Percentiles rank a stretch among this genome's conserved stretches.
Conservation (phyloP, 1,140 invertebrate species). For the Zaprionus vittiger region DNA sequence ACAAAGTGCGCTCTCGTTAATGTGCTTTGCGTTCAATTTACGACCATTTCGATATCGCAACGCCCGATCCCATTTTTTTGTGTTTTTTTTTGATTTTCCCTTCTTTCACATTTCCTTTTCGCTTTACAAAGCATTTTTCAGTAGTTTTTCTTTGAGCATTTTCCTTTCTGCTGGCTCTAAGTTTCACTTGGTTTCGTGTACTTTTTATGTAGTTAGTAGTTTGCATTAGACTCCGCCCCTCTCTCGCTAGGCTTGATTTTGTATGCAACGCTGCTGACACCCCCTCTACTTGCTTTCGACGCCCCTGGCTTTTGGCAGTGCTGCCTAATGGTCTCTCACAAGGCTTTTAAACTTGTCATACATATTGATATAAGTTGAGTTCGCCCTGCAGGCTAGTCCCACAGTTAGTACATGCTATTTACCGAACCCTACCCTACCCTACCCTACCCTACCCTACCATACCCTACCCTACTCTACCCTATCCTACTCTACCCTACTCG, state of each 20-base stretch:
- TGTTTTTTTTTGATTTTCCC: background rate
- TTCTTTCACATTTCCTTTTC: background rate
- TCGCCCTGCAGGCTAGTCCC: slow-evolving; percentile 52
- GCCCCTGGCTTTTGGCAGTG: slow-evolving; percentile 3
- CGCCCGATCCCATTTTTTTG: background rate
- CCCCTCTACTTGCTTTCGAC: background rate
- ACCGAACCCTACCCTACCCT: background rate
- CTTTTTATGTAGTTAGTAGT: slow-evolving; percentile 17
- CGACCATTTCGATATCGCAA: slow-evolving; percentile 6
- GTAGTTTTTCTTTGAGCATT: slow-evolving; percentile 13
- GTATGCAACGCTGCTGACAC: background rate
- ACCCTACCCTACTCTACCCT: background rate
- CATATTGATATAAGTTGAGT: slow-evolving; percentile 70
- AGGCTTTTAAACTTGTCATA: slow-evolving; percentile 76
- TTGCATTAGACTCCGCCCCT: background rate
- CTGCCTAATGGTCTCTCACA: slow-evolving; percentile 57
- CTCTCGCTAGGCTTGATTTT: background rate
- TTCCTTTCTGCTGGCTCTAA: slow-evolving; percentile 3
- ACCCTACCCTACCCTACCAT: background rate
- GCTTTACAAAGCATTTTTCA: slow-evolving; percentile 8
- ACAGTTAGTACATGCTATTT: slow-evolving; percentile 55
- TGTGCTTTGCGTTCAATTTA: slow-evolving; percentile 5
- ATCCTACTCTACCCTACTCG: background rate
- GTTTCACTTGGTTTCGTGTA: slow-evolving; percentile 7
- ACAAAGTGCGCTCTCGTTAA: background rate